phyloP scores from a whole-genome alignment of 2,888 invertebrate species.

The Actias luna region DNA sequence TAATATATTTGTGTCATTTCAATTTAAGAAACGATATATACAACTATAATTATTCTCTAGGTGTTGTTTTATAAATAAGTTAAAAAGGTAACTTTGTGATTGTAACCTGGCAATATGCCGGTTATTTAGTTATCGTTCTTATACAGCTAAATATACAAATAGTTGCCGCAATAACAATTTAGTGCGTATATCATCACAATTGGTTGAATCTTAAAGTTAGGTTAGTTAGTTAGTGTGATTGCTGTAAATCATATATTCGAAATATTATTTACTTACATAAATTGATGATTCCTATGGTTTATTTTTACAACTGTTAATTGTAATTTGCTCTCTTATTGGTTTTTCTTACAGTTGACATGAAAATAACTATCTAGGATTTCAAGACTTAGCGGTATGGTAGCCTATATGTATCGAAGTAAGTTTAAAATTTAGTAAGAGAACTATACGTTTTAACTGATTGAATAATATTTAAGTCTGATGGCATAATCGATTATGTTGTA shows the following conservation, averaged over 20 bases:
- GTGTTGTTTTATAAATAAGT: neutral
- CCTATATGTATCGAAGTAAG: neutral
- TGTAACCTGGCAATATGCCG: neutral
- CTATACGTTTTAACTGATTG: neutral
- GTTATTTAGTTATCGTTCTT: neutral
- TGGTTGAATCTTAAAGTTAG: neutral
- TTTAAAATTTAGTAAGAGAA: neutral
- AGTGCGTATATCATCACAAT: neutral
- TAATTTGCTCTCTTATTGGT: slow-evolving; percentile 1
- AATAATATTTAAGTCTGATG: neutral
- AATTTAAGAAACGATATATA: no score
- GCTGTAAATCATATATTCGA: neutral
- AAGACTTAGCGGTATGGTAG: neutral
- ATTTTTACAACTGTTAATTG: neutral
- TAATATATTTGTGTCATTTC: no score
- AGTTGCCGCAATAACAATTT: neutral
- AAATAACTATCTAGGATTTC: neutral
- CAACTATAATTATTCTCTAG: neutral
- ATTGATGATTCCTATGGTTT: neutral
- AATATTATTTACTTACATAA: neutral
- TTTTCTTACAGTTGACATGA: neutral
- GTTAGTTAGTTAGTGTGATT: no score
- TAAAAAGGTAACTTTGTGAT: neutral
- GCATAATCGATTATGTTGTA: neutral
- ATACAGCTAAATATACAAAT: no score